Base-by-base conservation (phyloP, 1,140 invertebrate species). In the Macrosteles quadrilineatus region DNA sequence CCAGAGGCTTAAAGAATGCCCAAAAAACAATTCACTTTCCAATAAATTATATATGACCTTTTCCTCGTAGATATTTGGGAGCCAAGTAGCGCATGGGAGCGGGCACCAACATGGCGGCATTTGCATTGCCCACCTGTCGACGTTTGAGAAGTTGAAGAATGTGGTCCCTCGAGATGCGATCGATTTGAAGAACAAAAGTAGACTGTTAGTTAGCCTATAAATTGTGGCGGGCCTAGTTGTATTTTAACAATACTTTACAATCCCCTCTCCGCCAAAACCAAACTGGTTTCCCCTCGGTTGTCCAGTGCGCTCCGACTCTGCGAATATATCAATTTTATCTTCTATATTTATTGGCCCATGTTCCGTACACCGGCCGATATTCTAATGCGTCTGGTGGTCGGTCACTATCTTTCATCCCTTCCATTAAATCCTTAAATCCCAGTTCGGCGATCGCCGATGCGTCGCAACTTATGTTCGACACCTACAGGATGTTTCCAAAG, bases 191-290 rank as follows among this genome's bases (percentile, higher is more conserved):
- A 59, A 59, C 55, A 59, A 59, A 59, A 59, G 55, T 59, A 59
- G 55, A 59, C 55, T 59, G 55, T 59, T 59, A 59, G 55, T 59
- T 59, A 59, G 55, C 55, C 55, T 59, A 59, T 59, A 59, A 59
- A 59, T 59, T 59, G 55, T 59, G 55, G 21, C 55, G 55, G 23
- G 12, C 23, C 55, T 59, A 59, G 55, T 59, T 27, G 55, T 59
- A 59, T 59, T 59, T 59, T 59, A 27, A 59, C 55, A 25, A 59
- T 30, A 59, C 55, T 59, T 59, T 59, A 59, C 55, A 27, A n/a
- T 25, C 9, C 4, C 21, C 55, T 19, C 11, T 11, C 11, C 11
- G 4, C 55, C 12, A 9, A 9, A 6, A 9, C 25, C 4, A 19
- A 23, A 14, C 27, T 59, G 14, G 55, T 27, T 29, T 23, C 23